Evolutionary conservation across 1,140 invertebrate species (phyloP).

Genomic region (Arctopsyche grandis): DNA sequence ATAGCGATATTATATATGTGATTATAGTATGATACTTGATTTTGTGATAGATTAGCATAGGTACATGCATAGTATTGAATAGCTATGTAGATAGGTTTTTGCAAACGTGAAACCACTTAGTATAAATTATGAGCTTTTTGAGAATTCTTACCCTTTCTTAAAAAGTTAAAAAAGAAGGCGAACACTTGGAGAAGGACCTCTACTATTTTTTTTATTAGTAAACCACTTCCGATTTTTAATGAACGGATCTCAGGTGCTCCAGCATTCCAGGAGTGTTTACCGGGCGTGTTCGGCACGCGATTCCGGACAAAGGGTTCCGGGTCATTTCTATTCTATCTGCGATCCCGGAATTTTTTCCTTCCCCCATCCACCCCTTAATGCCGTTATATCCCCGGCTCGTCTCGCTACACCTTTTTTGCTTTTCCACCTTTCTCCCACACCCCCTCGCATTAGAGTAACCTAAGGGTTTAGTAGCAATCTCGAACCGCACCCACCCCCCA

Average conservation of each 20-base stretch:
- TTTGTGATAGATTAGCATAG: too few species aligned
- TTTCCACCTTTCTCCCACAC: conserved; percentile 17
- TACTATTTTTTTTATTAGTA: too few species aligned
- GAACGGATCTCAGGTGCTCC: conserved; percentile 29
- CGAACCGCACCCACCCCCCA: conserved; percentile 36
- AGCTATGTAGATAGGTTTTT: too few species aligned
- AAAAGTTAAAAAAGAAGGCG: too few species aligned
- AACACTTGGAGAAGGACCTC: too few species aligned
- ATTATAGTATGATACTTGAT: too few species aligned
- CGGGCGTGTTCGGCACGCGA: neutral
- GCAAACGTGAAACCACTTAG: too few species aligned
- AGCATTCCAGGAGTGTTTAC: conserved; percentile 40
- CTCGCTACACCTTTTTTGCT: conserved; percentile 34
- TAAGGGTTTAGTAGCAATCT: conserved; percentile 51
- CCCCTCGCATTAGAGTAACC: conserved; percentile 19
- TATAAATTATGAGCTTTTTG: too few species aligned
- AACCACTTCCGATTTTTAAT: neutral
- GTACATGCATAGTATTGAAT: too few species aligned
- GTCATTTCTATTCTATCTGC: conserved; percentile 31
- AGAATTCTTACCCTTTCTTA: too few species aligned
- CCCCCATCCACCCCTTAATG: conserved; percentile 5
- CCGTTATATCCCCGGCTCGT: conserved; percentile 22
- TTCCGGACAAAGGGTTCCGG: conserved; percentile 10
- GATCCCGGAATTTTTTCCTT: conserved; percentile 8
- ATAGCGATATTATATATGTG: too few species aligned